These are phyloP conservation scores for Mormyrus hasselquistii DNA, from an alignment of 2,797 vertebrate genomes.

Conservation along the genomic window DNA sequence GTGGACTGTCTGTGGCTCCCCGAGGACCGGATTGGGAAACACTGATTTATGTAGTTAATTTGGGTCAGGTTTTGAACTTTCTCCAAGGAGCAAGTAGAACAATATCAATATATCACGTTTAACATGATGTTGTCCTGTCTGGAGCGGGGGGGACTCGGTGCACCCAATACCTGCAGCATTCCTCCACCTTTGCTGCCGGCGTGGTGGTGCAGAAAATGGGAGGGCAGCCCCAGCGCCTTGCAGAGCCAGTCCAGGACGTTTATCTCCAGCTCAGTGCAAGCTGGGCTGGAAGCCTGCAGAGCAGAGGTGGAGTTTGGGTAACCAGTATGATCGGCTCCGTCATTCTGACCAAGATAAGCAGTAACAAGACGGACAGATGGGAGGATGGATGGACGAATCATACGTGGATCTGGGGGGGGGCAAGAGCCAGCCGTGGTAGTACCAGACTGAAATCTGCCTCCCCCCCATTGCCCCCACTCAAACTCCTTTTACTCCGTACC, in stretches of 20 bases:
- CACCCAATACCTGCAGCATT: constrained; percentile 75
- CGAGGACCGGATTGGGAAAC: too few species aligned
- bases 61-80: not conserved
- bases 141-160: not conserved
- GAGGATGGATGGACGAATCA: not conserved
- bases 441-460: not conserved
- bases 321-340: not conserved
- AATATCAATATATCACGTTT: not conserved
- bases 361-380: not conserved
- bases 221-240: constrained; percentile 86
- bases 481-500: not conserved
- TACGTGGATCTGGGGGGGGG: not conserved
- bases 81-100: not conserved
- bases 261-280: constrained; percentile 91
- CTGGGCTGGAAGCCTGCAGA: constrained; percentile 84
- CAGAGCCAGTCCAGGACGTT: constrained; percentile 93
- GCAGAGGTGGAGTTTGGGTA: not conserved
- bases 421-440: not conserved
- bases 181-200: constrained; percentile 80
- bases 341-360: not conserved
- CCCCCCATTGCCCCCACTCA: too few species aligned
- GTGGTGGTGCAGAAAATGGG: constrained; percentile 82
- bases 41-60: not conserved
- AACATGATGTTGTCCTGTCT: not conserved
- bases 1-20: not conserved